Evolutionary conservation across 2,888 invertebrate species (phyloP).

Genomic region (Oligia fasciuncula): DNA sequence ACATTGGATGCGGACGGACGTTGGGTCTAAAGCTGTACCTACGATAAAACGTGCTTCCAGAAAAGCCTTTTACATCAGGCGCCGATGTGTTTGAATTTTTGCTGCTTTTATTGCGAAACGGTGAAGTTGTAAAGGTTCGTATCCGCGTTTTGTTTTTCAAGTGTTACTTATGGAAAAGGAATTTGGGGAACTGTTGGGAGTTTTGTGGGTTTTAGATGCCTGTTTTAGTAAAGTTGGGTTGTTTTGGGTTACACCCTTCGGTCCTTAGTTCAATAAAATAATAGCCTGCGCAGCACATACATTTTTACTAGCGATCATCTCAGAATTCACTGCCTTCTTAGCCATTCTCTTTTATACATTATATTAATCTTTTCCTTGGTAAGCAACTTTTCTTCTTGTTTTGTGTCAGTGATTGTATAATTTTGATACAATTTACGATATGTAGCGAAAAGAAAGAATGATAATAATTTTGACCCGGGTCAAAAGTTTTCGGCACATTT

Average conservation of each 20-base stretch:
- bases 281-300: neutral
- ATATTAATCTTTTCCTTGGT: neutral
- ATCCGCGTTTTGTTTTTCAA: conserved; percentile 11
- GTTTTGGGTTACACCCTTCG: neutral
- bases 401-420: too few relatives aligned
- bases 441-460: too few relatives aligned
- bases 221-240: neutral
- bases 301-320: neutral
- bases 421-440: neutral
- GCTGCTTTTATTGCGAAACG: conserved; percentile 26
- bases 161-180: conserved; percentile 23
- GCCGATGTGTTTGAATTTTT: conserved; percentile 34
- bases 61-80: conserved; percentile 19
- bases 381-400: too few relatives aligned
- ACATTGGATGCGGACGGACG: neutral
- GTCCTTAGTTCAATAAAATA: neutral
- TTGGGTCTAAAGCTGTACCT: conserved; percentile 10
- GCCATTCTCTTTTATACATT: neutral
- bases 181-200: neutral
- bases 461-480: neutral
- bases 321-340: neutral
- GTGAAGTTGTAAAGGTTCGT: conserved; percentile 32
- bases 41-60: conserved; percentile 26
- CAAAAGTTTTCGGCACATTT: neutral
- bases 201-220: neutral